These are phyloP conservation scores for Apotomis capreana DNA, from an alignment of 2,888 invertebrate genomes.

Conservation along the genomic window DNA sequence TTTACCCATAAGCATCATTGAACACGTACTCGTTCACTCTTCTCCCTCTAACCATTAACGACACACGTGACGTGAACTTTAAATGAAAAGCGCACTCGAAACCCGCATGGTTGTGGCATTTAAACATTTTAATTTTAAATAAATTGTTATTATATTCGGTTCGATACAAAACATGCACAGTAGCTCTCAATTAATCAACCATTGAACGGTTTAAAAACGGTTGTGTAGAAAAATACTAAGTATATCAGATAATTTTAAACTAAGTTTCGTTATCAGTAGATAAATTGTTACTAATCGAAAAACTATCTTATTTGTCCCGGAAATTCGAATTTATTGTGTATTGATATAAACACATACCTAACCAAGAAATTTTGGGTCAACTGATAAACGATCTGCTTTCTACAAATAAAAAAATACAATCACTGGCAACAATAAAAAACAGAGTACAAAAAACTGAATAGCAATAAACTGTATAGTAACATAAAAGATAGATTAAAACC, in stretches of 20 bases:
- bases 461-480: slow-evolving; percentile 56
- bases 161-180: not conserved
- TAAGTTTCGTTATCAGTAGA: not conserved
- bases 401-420: not conserved
- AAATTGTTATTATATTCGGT: not conserved
- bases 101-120: slow-evolving; percentile 8
- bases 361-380: not conserved
- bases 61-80: slow-evolving; percentile 32
- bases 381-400: not conserved
- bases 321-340: not conserved
- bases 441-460: slow-evolving; percentile 52
- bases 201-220: not conserved
- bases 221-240: not conserved
- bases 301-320: not conserved
- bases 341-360: not conserved
- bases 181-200: not conserved
- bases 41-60: slow-evolving; percentile 32
- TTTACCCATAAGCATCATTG: slow-evolving; percentile 18
- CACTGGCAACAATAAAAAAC: not conserved
- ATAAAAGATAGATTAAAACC: slow-evolving; percentile 55
- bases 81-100: slow-evolving; percentile 17
- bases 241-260: too few relatives aligned
- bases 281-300: not conserved
- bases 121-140: not conserved
- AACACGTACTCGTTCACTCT: slow-evolving; percentile 15